phyloP scores from a whole-genome alignment of 1,140 invertebrate genomes.

The Metaphire vulgaris region DNA sequence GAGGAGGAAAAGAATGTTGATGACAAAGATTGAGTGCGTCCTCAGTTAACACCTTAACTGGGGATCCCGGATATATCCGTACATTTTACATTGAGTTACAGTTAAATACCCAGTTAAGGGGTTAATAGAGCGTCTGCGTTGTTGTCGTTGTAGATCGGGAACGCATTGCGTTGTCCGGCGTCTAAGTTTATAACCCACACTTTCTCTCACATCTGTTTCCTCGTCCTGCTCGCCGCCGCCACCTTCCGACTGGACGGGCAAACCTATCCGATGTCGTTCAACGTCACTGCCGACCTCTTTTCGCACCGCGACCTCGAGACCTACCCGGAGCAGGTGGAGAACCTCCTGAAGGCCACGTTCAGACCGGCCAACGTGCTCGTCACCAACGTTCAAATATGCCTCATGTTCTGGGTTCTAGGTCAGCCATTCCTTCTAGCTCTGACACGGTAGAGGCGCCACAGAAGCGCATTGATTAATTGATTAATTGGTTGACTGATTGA shows the following conservation, averaged over 20 bases:
- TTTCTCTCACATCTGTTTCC: conserved; percentile 50
- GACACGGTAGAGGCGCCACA: no score
- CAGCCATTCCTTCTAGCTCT: no score
- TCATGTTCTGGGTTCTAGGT: conserved; percentile 52
- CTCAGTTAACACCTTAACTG: no score
- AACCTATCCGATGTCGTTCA: conserved; percentile 14
- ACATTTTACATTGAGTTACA: no score
- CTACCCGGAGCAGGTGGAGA: conserved; percentile 41
- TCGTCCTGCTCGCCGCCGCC: conserved; percentile 48
- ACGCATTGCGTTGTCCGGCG: conserved; percentile 43
- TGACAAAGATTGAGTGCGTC: no score
- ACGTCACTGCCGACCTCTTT: conserved; percentile 13
- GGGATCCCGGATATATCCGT: no score
- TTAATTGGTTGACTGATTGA: no score
- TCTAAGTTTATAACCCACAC: conserved; percentile 47
- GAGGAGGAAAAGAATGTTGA: no score
- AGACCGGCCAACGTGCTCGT: conserved; percentile 48
- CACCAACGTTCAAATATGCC: conserved; percentile 51
- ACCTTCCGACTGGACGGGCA: conserved; percentile 37
- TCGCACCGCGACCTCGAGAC: background rate
- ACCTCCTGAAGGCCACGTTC: conserved; percentile 45
- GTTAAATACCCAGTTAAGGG: no score
- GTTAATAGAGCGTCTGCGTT: no score
- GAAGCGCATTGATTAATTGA: no score
- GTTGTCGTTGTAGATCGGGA: conserved; percentile 45